These are phyloP conservation scores for Callithrix jacchus DNA, from an alignment of 2,113 vertebrate species.

Conservation along the genomic window DNA sequence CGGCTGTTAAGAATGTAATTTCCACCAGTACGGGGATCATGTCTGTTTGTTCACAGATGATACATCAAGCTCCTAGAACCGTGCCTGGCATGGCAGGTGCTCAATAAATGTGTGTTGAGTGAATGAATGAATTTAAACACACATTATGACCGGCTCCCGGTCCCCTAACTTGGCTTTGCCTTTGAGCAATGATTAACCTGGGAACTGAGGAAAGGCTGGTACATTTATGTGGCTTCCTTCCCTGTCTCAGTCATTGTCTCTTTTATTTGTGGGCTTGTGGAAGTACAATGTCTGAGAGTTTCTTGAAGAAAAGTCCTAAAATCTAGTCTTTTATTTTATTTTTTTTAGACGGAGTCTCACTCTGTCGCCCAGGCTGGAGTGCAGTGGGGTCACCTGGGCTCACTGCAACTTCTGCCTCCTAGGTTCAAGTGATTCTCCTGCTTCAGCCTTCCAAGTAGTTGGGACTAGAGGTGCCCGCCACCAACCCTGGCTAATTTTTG, in stretches of 20 bases:
- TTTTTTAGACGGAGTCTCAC: no score
- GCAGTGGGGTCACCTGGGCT: no score
- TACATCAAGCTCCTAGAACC: not conserved
- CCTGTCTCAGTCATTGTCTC: not conserved
- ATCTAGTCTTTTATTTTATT: not conserved
- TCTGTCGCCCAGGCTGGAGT: no score
- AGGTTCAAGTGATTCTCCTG: no score
- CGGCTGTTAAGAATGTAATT: not conserved
- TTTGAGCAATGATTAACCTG: not conserved
- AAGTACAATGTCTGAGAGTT: not conserved
- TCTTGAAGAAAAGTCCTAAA: not conserved
- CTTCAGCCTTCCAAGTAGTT: no score
- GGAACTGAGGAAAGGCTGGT: not conserved
- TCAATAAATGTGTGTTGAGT: not conserved
- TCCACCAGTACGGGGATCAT: no score
- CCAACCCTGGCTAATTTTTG: no score
- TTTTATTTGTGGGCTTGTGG: not conserved
- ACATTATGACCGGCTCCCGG: rapidly evolving
- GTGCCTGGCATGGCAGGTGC: not conserved
- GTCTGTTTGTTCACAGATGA: not conserved
- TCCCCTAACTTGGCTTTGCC: not conserved
- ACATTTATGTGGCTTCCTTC: not conserved
- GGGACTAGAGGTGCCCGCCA: no score
- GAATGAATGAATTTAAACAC: not conserved
- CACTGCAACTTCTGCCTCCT: no score